A percentile compares a stretch with the other conserved stretches of the same genome.
Conservation (phyloP, 1,140 invertebrate species). For the Lysiphlebus fabarum region DNA sequence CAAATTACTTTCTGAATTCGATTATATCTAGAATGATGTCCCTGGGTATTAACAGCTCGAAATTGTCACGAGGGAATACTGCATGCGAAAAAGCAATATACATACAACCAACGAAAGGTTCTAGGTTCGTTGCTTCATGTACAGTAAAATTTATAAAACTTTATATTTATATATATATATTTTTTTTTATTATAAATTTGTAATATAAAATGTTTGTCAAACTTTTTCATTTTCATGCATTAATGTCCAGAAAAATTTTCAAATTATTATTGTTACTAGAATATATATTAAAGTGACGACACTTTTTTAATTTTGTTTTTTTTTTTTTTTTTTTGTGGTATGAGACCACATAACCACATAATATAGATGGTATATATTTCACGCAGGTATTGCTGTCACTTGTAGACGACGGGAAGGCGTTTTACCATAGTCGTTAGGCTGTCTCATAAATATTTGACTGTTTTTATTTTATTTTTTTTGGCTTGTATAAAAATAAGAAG, state of each 20-base stretch:
- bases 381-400: background rate
- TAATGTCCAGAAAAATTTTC: background rate
- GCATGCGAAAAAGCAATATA: background rate
- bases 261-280: constrained; percentile 1
- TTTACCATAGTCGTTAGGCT: too few species aligned
- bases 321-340: too few species aligned
- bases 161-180: too few species aligned
- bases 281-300: too few species aligned
- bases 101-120: background rate
- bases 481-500: too few species aligned
- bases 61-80: background rate
- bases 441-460: constrained; percentile 9
- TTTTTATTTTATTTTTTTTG: too few species aligned
- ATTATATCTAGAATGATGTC: constrained; percentile 20
- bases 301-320: too few species aligned
- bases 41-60: constrained; percentile 13
- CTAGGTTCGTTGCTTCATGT: background rate
- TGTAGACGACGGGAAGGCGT: too few species aligned
- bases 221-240: constrained; percentile 13
- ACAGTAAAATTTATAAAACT: constrained; percentile 2
- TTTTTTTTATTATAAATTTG: background rate
- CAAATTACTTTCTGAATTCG: constrained; percentile 28
- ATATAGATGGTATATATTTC: background rate
- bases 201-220: constrained; percentile 16
- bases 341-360: too few species aligned